phyloP scores from a whole-genome alignment of 2,797 vertebrate genomes.

The Hozukius guyotensis region DNA sequence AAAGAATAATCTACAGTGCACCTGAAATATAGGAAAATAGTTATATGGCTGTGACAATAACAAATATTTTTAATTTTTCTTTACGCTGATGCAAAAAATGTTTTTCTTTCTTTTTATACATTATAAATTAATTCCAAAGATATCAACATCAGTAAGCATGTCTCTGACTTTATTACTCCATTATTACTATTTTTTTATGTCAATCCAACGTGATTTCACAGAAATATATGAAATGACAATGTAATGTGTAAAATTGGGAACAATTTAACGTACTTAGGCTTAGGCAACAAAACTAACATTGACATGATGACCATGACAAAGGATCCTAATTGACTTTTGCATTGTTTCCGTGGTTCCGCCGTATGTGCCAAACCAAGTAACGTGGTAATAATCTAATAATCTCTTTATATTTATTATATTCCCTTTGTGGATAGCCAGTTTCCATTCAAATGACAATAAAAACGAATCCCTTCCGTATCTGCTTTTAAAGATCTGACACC shows the following conservation, averaged over 20 bases:
- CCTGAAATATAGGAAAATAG: neutral
- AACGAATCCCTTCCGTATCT: neutral
- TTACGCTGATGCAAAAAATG: neutral
- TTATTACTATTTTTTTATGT: neutral
- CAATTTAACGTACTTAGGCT: no score
- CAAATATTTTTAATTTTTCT: no score
- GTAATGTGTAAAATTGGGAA: no score
- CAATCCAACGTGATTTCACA: neutral
- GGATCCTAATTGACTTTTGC: neutral
- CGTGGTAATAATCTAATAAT: no score
- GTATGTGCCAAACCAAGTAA: neutral
- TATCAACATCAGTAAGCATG: neutral
- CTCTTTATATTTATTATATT: neutral
- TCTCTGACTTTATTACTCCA: neutral
- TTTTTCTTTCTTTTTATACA: neutral
- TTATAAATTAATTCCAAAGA: neutral
- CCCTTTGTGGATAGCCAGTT: neutral
- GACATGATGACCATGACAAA: neutral
- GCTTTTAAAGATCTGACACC: neutral
- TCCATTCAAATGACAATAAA: neutral
- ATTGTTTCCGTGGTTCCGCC: neutral
- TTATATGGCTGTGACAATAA: neutral
- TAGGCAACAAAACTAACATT: no score
- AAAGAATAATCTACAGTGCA: neutral
- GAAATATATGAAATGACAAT: neutral